phyloP scores from a whole-genome alignment of 1,140 invertebrate genomes.

The Phthorimaea operculella region DNA sequence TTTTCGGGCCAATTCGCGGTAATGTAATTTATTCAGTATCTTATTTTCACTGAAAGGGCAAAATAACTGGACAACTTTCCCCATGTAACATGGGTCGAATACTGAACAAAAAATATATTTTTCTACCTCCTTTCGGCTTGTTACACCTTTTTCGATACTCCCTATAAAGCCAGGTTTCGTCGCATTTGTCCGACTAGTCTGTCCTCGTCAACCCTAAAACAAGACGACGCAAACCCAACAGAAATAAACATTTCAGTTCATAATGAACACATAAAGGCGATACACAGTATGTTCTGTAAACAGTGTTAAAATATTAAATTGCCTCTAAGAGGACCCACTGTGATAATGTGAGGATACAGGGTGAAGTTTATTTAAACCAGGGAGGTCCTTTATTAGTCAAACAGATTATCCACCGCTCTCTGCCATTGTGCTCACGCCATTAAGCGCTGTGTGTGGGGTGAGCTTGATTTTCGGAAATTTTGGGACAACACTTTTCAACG shows the following conservation, averaged over 20 bases:
- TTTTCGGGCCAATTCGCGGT: too few relatives aligned
- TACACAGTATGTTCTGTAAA: neutral
- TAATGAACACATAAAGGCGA: slow-evolving; percentile 1
- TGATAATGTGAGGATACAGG: neutral
- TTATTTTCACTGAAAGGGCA: too few relatives aligned
- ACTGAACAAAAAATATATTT: too few relatives aligned
- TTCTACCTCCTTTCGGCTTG: too few relatives aligned
- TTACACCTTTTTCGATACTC: too few relatives aligned
- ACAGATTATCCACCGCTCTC: neutral
- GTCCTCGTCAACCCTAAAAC: too few relatives aligned
- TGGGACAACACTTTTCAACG: neutral
- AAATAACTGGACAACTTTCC: too few relatives aligned
- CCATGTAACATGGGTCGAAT: too few relatives aligned
- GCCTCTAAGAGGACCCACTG: neutral
- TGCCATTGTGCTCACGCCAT: neutral
- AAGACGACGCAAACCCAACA: too few relatives aligned
- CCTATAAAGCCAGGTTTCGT: too few relatives aligned
- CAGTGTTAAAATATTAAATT: slow-evolving; percentile 1
- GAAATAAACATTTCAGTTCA: neutral
- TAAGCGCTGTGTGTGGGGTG: neutral
- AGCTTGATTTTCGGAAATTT: neutral
- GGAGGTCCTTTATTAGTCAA: neutral
- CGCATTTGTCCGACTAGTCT: too few relatives aligned
- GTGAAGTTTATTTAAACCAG: neutral
- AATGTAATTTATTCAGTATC: too few relatives aligned